Evolutionary conservation across 1,140 invertebrate genomes (phyloP).

Genomic region (Drosophila cardini): DNA sequence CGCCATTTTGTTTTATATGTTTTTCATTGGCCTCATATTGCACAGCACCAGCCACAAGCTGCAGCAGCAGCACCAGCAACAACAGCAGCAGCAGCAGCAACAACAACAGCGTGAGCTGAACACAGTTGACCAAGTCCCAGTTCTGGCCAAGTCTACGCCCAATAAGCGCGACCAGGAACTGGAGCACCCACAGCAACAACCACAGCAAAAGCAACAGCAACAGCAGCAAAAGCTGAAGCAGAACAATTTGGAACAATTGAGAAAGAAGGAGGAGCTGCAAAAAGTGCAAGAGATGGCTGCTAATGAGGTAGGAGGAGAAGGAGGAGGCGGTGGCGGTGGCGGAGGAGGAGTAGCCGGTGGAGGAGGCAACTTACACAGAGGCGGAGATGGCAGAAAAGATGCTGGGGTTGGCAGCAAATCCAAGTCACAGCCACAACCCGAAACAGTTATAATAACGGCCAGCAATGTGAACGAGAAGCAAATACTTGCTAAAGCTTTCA

Average conservation of each 20-base stretch:
- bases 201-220: slow-evolving; percentile 29
- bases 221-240: slow-evolving; percentile 35
- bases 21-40: slow-evolving; percentile 84
- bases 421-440: slow-evolving; percentile 70
- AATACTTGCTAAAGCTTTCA: slow-evolving; percentile 84
- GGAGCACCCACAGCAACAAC: slow-evolving; percentile 50
- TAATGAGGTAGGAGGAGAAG: slow-evolving; percentile 31
- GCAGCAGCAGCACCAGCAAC: slow-evolving; percentile 61
- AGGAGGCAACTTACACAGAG: no score
- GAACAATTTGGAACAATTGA: slow-evolving; percentile 63
- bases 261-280: slow-evolving; percentile 33
- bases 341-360: slow-evolving; percentile 3
- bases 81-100: slow-evolving; percentile 40
- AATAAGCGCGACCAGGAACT: slow-evolving; percentile 57
- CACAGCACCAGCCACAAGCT: slow-evolving; percentile 80
- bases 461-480: slow-evolving; percentile 84
- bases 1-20: slow-evolving; percentile 84
- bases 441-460: slow-evolving; percentile 84
- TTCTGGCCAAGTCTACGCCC: slow-evolving; percentile 49
- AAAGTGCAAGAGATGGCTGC: slow-evolving; percentile 55
- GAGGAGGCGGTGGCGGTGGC: neutral
- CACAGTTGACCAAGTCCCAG: slow-evolving; percentile 24
- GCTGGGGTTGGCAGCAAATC: slow-evolving; percentile 50
- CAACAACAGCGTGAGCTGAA: slow-evolving; percentile 35
- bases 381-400: neutral